phyloP scores from a whole-genome alignment of 2,888 invertebrate species.

The Agonopterix arenella region DNA sequence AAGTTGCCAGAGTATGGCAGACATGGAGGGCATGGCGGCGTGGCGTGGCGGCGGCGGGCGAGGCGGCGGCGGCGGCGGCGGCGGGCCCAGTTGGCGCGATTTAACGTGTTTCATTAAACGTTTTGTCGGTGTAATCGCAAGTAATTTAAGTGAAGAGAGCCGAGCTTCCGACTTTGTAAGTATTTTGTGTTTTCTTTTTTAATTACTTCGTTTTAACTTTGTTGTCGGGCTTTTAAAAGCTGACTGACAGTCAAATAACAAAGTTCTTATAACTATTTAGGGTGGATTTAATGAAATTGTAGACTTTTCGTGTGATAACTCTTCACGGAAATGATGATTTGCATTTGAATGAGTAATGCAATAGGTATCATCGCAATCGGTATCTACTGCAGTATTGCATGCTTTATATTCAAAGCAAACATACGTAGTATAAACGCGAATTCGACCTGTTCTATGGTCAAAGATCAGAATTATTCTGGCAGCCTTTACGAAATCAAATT shows the following conservation, averaged over 20 bases:
- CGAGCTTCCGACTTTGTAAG: conserved; percentile 75
- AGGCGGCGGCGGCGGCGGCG: conserved; percentile 21
- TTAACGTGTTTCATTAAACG: conserved; percentile 76
- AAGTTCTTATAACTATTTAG: conserved; percentile 73
- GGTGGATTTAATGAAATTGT: conserved; percentile 66
- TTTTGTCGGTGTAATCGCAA: conserved; percentile 76
- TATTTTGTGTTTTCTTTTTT: conserved; percentile 77
- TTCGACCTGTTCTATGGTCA: too few relatives aligned
- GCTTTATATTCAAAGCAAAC: too few relatives aligned
- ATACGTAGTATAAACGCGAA: too few relatives aligned
- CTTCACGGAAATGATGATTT: conserved; percentile 42
- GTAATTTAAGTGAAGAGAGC: conserved; percentile 76
- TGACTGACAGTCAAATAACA: conserved; percentile 75
- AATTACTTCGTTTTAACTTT: conserved; percentile 77
- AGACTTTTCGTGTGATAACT: conserved; percentile 51
- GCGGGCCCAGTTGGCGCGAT: conserved; percentile 67
- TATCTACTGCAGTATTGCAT: too few relatives aligned
- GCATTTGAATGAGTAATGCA: too few relatives aligned
- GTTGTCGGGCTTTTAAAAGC: conserved; percentile 72
- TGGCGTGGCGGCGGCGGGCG: conserved; percentile 11
- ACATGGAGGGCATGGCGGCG: conserved; percentile 17
- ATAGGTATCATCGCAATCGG: too few relatives aligned
- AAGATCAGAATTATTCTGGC: too few relatives aligned
- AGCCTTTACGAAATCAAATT: too few relatives aligned
- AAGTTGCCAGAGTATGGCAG: conserved; percentile 64